Conservation (phyloP, 2,888 invertebrate genomes). For the Tetragonula carbonaria region DNA sequence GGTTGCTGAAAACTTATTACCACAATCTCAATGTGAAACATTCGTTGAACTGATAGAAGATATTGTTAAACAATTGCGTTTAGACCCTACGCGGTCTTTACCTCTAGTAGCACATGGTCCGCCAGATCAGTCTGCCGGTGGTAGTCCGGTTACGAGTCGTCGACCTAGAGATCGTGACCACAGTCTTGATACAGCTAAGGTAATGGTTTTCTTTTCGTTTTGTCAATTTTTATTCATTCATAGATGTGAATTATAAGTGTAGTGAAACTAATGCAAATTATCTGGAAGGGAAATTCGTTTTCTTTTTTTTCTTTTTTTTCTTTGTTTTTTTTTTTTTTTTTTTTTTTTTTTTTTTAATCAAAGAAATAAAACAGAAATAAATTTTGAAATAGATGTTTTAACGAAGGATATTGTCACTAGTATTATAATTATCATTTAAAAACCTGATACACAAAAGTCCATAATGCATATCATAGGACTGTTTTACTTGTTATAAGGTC, state of each 20-base stretch:
- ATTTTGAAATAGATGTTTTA: conserved; percentile 8
- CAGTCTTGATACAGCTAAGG: conserved; percentile 83
- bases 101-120: conserved; percentile 82
- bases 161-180: conserved; percentile 83
- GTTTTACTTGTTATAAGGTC: conserved; percentile 6
- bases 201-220: conserved; percentile 60
- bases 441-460: conserved; percentile 57
- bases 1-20: conserved; percentile 91
- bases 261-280: conserved; percentile 3
- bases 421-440: conserved; percentile 21
- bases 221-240: not conserved
- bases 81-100: conserved; percentile 88
- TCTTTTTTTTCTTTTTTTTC: not conserved
- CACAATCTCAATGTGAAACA: conserved; percentile 90
- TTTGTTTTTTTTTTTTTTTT: not conserved
- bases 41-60: conserved; percentile 94
- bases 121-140: conserved; percentile 82
- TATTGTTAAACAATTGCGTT: conserved; percentile 92
- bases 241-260: conserved; percentile 10
- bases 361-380: not conserved
- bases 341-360: not conserved
- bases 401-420: not conserved
- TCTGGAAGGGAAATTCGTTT: conserved; percentile 15
- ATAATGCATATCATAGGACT: conserved; percentile 42
- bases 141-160: conserved; percentile 82